Evolutionary conservation across 2,797 vertebrate genomes (phyloP).

Genomic region (Lepidocolaptes lacrymiger): DNA sequence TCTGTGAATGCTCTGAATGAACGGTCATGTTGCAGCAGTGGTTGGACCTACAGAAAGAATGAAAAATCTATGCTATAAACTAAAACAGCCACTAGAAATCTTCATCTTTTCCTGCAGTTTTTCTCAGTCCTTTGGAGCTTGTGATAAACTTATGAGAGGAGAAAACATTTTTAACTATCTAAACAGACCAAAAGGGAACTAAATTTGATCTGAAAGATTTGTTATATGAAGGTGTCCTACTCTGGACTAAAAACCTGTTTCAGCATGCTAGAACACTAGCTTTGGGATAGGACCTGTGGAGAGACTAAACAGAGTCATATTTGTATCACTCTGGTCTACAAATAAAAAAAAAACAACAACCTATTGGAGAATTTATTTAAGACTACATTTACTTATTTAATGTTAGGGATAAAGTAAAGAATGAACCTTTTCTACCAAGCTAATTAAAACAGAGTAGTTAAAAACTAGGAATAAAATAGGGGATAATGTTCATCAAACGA

Average conservation of each 20-base stretch:
- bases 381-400: neutral
- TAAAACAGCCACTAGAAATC: neutral
- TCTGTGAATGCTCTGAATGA: neutral
- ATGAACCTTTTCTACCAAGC: neutral
- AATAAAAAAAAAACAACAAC: neutral
- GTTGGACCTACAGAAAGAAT: neutral
- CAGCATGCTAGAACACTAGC: neutral
- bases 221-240: neutral
- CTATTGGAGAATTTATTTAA: neutral
- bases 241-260: neutral
- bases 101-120: neutral
- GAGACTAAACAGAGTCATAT: neutral
- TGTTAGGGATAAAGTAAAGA: neutral
- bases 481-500: neutral
- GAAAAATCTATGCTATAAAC: neutral
- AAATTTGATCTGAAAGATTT: neutral
- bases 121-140: neutral
- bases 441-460: neutral
- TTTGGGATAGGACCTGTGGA: neutral
- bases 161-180: neutral
- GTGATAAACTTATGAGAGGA: neutral
- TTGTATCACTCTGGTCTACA: neutral
- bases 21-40: neutral
- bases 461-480: neutral
- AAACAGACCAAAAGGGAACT: neutral